Conservation (phyloP, 1,140 invertebrate species). For the Zelostemma sp. region DNA sequence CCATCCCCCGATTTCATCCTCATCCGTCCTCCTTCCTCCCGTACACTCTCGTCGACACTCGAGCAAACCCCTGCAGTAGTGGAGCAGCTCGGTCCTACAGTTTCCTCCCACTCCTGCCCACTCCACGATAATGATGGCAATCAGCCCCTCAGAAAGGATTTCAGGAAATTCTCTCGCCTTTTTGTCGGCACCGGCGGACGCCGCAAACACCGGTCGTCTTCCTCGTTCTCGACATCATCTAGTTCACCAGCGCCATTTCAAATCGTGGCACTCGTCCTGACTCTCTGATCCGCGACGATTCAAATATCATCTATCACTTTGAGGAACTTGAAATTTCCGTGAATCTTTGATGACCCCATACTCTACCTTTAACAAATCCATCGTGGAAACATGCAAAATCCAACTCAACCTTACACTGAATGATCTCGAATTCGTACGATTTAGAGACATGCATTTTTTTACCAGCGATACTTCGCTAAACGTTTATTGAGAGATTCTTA, state of each 20-base stretch:
- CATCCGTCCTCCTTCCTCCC: slow-evolving; percentile 20
- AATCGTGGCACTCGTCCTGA: neutral
- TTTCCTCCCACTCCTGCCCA: slow-evolving; percentile 56
- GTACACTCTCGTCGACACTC: slow-evolving; percentile 8
- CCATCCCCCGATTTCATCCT: slow-evolving; percentile 14
- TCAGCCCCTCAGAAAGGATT: slow-evolving; percentile 70
- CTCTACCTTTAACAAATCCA: too few relatives aligned
- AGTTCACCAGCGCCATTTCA: neutral
- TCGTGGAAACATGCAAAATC: too few relatives aligned
- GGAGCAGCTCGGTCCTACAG: slow-evolving; percentile 39
- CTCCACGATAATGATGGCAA: slow-evolving; percentile 71
- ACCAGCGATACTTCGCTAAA: too few relatives aligned
- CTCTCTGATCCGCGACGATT: neutral
- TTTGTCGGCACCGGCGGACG: slow-evolving; percentile 67
- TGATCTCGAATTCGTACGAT: too few relatives aligned
- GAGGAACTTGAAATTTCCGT: too few relatives aligned
- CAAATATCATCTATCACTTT: neutral
- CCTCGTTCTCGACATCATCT: slow-evolving; percentile 43
- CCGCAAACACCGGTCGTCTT: slow-evolving; percentile 68
- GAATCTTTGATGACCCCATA: too few relatives aligned
- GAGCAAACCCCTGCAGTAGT: slow-evolving; percentile 17
- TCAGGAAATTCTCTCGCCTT: slow-evolving; percentile 72
- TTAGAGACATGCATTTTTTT: too few relatives aligned
- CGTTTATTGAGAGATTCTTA: too few relatives aligned
- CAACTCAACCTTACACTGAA: too few relatives aligned